Evolutionary conservation across 1,140 invertebrate species (phyloP), one percentile per base, ranked within the genome.

Genomic region (Eupristina koningsbergeri): DNA sequence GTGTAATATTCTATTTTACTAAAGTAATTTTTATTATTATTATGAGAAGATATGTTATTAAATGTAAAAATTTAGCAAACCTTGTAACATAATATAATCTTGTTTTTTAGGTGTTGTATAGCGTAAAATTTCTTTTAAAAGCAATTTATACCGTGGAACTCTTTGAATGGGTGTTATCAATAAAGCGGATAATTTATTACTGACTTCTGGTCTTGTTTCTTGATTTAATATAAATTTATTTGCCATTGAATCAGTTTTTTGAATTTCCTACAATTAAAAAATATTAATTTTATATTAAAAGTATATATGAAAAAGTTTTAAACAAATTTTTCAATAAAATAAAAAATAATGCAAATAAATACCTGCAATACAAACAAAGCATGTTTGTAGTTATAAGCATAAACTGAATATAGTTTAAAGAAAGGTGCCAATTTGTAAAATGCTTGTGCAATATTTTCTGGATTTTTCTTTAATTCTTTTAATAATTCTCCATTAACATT

Each of bases 91-190:
- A 76, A 92, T 88, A 88, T 94, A 95, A 86, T 96, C 95, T 85
- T 92, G 91, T 86, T 96, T 94, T 45, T 92, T 92, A 39, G 91
- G 89, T 53, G 92, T 90, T 0, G 95, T 96, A 83, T 95, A 93
- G 79, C 93, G 91, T 63, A 96, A 87, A 0, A 97, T 93, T 90
- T 96, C 94, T 88, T 94, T 94, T 26, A 96, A 90, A 13, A 97
- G 90, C 47, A 97, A 90, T 86, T 95, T 94, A 89, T 97, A 97
- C 85, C 96, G 93, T 26, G 96, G 96, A 78, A 97, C 93, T 86
- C 96, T 92, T 89, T 97, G 96, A 85, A 97, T 95, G 50, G 96
- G 96, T 58, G 94, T 94, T 86, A 96, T 96, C 80, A 97, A 91
- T 29, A 97, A 89, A 0, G 96, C 94, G 79, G 94, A 94, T 0